These are phyloP conservation scores for Drosophila mimetica DNA, from an alignment of 2,888 invertebrate species.

Conservation along the genomic window DNA sequence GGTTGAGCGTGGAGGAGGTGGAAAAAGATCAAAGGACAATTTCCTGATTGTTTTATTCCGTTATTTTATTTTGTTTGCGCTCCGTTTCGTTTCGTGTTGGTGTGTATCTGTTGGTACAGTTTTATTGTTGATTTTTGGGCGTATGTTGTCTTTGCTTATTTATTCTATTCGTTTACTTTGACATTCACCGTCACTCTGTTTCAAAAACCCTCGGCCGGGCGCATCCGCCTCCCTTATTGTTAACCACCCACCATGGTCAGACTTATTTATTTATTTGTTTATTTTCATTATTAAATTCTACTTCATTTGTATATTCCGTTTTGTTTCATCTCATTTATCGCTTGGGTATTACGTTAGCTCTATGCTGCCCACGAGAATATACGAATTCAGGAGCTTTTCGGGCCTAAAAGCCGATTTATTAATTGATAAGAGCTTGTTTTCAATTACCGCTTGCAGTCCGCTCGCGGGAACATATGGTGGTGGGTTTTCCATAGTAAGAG, in stretches of 20 bases:
- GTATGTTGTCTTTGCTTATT: conserved; percentile 66
- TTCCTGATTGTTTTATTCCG: conserved; percentile 77
- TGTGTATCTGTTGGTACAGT: conserved; percentile 26
- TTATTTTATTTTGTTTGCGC: conserved; percentile 75
- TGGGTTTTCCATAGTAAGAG: conserved; percentile 4
- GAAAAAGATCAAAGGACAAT: conserved; percentile 78
- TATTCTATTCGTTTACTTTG: conserved; percentile 62
- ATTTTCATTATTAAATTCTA: conserved; percentile 65
- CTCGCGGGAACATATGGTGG: background rate
- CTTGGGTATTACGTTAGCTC: conserved; percentile 1
- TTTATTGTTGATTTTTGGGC: conserved; percentile 50
- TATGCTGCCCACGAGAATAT: background rate
- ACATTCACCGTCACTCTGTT: conserved; percentile 22
- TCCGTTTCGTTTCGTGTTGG: conserved; percentile 26
- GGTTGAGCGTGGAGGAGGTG: conserved; percentile 25
- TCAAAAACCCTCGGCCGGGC: background rate
- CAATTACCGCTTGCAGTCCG: conserved; percentile 5
- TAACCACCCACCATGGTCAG: conserved; percentile 37
- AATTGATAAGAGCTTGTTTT: conserved; percentile 53
- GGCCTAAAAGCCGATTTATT: conserved; percentile 47
- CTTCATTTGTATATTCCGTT: conserved; percentile 58
- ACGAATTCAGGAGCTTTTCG: background rate
- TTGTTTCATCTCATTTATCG: conserved; percentile 43
- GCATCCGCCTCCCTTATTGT: conserved; percentile 7
- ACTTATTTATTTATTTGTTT: conserved; percentile 57